Conservation (phyloP, 2,797 vertebrate genomes). For the Chrosomus eos region DNA sequence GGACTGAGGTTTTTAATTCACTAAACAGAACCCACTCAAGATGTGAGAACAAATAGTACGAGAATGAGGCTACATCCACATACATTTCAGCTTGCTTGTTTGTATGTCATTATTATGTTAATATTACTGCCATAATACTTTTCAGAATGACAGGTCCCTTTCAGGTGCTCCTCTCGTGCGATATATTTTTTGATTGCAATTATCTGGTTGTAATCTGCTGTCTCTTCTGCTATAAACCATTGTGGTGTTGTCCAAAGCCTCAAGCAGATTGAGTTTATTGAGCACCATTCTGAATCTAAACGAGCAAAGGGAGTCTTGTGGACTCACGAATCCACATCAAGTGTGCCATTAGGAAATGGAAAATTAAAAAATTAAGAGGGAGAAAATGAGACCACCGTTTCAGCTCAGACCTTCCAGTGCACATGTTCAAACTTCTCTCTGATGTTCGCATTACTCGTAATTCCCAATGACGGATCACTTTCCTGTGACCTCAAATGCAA, state of each 20-base stretch:
- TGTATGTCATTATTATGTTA: not conserved
- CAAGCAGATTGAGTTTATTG: not conserved
- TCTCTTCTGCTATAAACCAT: not conserved
- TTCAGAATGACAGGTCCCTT: not conserved
- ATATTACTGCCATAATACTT: not conserved
- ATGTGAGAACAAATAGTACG: too few species aligned
- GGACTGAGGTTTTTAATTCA: not conserved
- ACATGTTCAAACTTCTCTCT: slow-evolving; percentile 2
- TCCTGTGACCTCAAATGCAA: slow-evolving; percentile 22
- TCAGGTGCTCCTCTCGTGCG: not conserved
- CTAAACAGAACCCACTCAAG: not conserved
- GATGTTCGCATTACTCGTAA: slow-evolving; percentile 12
- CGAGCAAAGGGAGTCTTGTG: not conserved
- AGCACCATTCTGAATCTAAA: not conserved
- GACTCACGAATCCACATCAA: not conserved
- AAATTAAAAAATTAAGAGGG: not conserved
- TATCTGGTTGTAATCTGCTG: not conserved
- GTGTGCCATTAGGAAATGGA: not conserved
- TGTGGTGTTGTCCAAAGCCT: not conserved
- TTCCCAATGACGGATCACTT: slow-evolving; percentile 41
- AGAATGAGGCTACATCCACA: not conserved
- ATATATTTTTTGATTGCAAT: not conserved
- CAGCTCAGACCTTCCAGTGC: not conserved
- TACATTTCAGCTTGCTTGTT: not conserved
- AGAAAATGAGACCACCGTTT: not conserved